A percentile compares a stretch with the other conserved stretches of the same genome.
phyloP scores from a whole-genome alignment of 2,113 vertebrate species.

The Nothoprocta pentlandii region DNA sequence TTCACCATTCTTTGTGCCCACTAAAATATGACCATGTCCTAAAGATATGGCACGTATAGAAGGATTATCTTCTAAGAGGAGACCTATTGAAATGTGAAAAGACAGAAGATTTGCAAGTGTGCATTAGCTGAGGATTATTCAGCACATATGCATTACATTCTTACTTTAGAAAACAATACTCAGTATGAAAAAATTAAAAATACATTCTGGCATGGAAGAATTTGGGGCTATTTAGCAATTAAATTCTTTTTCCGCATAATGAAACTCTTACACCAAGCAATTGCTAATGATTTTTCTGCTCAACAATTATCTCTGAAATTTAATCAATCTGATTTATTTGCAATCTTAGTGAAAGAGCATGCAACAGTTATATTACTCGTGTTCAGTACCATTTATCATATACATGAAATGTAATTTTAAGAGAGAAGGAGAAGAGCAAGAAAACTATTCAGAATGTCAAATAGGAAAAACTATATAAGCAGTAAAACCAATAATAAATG shows the following conservation, averaged over 20 bases:
- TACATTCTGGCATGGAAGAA: background rate
- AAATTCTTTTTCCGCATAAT: background rate
- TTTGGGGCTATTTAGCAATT: background rate
- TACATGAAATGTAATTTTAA: background rate
- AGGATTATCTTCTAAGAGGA: slow-evolving; percentile 97
- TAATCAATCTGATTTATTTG: background rate
- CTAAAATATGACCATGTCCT: slow-evolving; percentile 96
- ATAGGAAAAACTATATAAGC: background rate
- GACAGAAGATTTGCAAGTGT: background rate
- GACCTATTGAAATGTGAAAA: slow-evolving; percentile 79
- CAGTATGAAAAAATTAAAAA: background rate
- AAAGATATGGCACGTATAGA: slow-evolving; percentile 99
- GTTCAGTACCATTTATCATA: background rate
- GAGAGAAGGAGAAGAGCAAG: background rate
- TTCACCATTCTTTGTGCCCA: slow-evolving; percentile 98
- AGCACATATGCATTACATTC: background rate
- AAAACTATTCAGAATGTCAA: background rate
- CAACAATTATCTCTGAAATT: background rate
- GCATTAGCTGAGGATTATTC: background rate
- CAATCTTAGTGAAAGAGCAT: background rate
- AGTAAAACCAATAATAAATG: background rate
- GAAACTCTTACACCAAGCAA: background rate
- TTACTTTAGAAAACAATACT: background rate
- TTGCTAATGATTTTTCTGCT: background rate
- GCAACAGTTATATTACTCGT: background rate